Percentiles rank a stretch among this genome's conserved stretches.
Evolutionary conservation across 2,888 invertebrate species (phyloP).

Genomic region (Rapana venosa): DNA sequence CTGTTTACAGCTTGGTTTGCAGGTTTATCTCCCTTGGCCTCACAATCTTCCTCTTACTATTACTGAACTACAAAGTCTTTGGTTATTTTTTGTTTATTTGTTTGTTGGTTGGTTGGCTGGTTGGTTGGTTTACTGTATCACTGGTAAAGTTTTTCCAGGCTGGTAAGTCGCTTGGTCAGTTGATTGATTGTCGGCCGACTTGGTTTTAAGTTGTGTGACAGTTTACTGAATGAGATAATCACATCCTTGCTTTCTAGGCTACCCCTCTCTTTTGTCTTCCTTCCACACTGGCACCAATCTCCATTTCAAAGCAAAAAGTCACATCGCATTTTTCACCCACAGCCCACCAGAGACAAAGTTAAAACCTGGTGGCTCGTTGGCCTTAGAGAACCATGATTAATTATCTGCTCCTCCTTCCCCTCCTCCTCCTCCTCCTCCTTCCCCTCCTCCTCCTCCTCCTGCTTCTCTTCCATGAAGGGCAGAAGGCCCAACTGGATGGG

Average conservation of each 20-base stretch:
- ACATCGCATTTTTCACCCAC: background rate
- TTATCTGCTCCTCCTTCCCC: background rate
- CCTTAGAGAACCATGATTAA: background rate
- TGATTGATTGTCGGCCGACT: background rate
- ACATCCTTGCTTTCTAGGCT: background rate
- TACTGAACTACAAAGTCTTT: too few relatives aligned
- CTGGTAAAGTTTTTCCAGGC: too few relatives aligned
- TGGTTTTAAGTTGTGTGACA: background rate
- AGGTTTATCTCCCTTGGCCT: too few relatives aligned
- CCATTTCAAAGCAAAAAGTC: constrained; percentile 3
- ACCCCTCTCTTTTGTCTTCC: background rate
- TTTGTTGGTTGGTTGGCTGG: too few relatives aligned
- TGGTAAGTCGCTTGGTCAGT: background rate
- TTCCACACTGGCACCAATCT: background rate
- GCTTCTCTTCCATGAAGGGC: background rate
- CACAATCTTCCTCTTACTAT: too few relatives aligned
- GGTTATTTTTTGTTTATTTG: too few relatives aligned
- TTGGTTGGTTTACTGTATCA: too few relatives aligned
- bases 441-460: background rate
- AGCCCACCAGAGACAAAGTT: background rate
- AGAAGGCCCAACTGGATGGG: background rate
- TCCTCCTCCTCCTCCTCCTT: constrained; percentile 2
- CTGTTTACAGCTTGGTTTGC: too few relatives aligned
- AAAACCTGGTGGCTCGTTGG: background rate
- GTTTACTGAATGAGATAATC: background rate